Conservation (phyloP, 2,113 vertebrate species). For the Myanophis thanlyinensis region DNA sequence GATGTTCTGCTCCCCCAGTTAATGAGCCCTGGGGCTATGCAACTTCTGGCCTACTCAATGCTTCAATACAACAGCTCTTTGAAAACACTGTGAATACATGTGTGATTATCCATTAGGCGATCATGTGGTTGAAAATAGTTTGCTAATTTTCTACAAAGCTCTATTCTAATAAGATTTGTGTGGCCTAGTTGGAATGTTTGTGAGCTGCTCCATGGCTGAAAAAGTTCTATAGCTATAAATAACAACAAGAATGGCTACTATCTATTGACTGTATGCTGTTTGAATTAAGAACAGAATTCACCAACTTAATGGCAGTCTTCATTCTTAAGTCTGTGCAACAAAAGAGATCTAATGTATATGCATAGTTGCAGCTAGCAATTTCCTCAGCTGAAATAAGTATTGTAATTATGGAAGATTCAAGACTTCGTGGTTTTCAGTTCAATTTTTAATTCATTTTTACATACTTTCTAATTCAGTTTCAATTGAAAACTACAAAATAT, state of each 20-base stretch:
- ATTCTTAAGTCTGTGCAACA: not conserved
- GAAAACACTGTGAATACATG: not conserved
- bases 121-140: constrained; percentile 11
- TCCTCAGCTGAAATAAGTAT: not conserved
- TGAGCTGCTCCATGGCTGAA: not conserved
- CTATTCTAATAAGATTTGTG: not conserved
- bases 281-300: not conserved
- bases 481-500: not conserved
- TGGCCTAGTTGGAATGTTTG: not conserved
- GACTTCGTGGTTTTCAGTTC: not conserved
- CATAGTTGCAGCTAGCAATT: not conserved
- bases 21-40: constrained; percentile 8
- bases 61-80: not conserved
- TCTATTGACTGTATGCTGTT: not conserved
- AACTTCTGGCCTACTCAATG: not conserved
- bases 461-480: not conserved
- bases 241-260: not conserved
- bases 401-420: not conserved
- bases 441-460: not conserved
- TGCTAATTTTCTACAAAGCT: not conserved
- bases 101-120: not conserved
- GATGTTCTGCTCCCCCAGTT: constrained; percentile 4
- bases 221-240: not conserved
- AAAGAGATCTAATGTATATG: not conserved
- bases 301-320: not conserved